Percentiles rank a stretch among this genome's conserved stretches.
These are phyloP conservation scores for Babyrousa celebensis DNA, from an alignment of 2,797 vertebrate species.

Conservation along the genomic window DNA sequence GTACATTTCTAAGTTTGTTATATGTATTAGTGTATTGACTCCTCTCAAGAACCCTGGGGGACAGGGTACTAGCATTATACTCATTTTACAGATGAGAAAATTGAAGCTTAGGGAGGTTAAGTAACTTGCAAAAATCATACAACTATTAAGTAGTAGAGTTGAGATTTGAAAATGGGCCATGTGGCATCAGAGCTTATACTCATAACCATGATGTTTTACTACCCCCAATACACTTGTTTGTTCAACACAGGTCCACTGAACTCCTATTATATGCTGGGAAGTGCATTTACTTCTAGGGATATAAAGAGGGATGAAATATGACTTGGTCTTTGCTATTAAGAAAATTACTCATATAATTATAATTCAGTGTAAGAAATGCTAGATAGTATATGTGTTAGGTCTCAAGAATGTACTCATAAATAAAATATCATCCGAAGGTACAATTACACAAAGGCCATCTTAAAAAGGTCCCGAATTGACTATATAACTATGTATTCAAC, in stretches of 20 bases:
- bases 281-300: neutral
- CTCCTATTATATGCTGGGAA: neutral
- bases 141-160: neutral
- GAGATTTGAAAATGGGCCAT: neutral
- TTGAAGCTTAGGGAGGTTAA: neutral
- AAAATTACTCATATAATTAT: constrained; percentile 40
- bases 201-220: neutral
- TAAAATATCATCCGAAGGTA: constrained; percentile 39
- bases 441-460: neutral
- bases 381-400: neutral
- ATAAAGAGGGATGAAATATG: constrained; percentile 7
- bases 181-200: neutral
- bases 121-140: neutral
- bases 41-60: neutral
- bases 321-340: constrained; percentile 30
- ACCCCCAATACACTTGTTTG: neutral
- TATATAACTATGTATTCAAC: neutral
- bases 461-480: neutral
- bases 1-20: constrained; percentile 36
- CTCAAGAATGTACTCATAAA: constrained; percentile 32
- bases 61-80: neutral
- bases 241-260: neutral
- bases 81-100: constrained; percentile 26
- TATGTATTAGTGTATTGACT: neutral
- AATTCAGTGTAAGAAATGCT: constrained; percentile 59